Base-by-base conservation (phyloP, 1,140 invertebrate species). In the Papilio helenus region DNA sequence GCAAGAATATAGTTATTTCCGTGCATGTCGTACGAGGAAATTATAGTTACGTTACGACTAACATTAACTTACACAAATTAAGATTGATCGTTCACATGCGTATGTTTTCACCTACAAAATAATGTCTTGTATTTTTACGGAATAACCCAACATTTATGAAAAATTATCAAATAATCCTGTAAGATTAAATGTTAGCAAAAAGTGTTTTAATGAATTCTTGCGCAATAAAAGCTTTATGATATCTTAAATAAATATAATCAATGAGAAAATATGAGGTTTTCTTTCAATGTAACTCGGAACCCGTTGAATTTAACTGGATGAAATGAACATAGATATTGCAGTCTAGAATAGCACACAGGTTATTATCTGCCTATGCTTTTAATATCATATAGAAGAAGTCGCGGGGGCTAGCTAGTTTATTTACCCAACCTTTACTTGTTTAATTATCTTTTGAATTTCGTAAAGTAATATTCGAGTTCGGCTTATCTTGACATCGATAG, bases 41-140 rank as follows among this genome's bases (percentile, higher is more conserved):
- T 68, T 68, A 68, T 68, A 16, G 58, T 61, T 14, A 68, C 12
- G 61, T 29, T 68, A 68, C 61, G 26, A 68, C 23, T 34, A 29
- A 20, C 61, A 68, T 68, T 68, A 68, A 68, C 23, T 68, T 68
- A 61, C 61, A 68, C 61, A 34, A 68, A 68, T 68, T 68, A 68
- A 68, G 61, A 68, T 68, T 68, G 61, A 68, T 68, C 61, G 61
- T 29, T 34, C 26, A 29, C 29, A 61, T 61, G 58, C 20, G 58
- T 26, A 68, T 68, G 61, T 68, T 68, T 68, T 68, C 14, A 14
- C 12, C 58, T 61, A 7, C 20, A 20, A 61, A 18, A 12, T 65
- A 29, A 65, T 34, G 61, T 29, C 12, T 68, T 68, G 12, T 26
- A 29, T 65, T 29, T 65, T 12, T 12, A 68, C 5, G 61, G 14